These are phyloP conservation scores for Ariolimax columbianus DNA, from an alignment of 2,888 invertebrate species.

Conservation along the genomic window DNA sequence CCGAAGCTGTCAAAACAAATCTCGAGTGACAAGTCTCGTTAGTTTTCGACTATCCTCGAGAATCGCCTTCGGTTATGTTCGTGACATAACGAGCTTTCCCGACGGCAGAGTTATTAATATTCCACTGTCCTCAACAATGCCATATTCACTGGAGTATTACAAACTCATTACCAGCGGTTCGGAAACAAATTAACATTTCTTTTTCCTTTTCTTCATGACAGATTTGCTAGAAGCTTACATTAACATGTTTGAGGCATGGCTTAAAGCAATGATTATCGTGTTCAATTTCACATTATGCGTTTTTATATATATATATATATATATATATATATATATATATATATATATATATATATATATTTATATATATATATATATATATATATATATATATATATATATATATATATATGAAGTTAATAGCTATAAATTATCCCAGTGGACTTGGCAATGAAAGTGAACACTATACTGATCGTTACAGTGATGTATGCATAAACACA, in stretches of 20 bases:
- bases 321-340: background rate
- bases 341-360: conserved; percentile 31
- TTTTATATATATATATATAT: background rate
- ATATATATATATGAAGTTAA: conserved; percentile 24
- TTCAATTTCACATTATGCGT: too few species aligned
- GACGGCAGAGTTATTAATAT: conserved; percentile 11
- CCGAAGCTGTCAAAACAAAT: conserved; percentile 34
- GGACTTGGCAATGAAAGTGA: too few species aligned
- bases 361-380: conserved; percentile 44
- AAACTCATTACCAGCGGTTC: background rate
- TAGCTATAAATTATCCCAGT: too few species aligned
- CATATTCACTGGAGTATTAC: background rate
- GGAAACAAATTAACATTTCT: background rate
- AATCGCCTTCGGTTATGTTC: conserved; percentile 26
- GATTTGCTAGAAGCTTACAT: background rate
- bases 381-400: conserved; percentile 36
- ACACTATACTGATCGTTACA: too few species aligned
- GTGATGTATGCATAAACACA: too few species aligned
- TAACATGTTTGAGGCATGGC: background rate
- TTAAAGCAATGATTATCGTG: background rate
- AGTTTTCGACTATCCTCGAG: conserved; percentile 1
- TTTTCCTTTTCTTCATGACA: background rate
- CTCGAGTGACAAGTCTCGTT: conserved; percentile 5
- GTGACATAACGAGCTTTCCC: conserved; percentile 25
- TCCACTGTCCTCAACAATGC: background rate